Evolutionary conservation across 2,797 vertebrate species (phyloP).

Genomic region (Enteromius fasciolatus): DNA sequence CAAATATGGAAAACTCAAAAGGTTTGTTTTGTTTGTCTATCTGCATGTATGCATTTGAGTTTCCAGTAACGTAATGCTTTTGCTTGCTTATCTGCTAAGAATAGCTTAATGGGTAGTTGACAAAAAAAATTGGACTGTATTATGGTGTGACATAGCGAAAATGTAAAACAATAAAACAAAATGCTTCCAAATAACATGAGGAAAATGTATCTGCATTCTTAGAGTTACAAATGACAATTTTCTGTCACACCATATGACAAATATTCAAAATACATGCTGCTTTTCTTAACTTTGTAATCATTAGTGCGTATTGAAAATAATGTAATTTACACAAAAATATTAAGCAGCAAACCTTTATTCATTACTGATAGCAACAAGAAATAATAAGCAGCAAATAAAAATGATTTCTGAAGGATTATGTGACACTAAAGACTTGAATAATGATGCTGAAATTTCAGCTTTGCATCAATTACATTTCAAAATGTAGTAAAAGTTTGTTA

Average conservation of each 20-base stretch:
- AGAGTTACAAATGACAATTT: too few relatives aligned
- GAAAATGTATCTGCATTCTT: too few relatives aligned
- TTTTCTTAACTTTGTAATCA: background rate
- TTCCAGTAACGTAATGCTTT: background rate
- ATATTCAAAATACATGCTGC: background rate
- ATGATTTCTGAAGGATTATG: background rate
- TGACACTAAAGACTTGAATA: background rate
- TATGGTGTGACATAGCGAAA: too few relatives aligned
- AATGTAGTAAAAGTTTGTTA: background rate
- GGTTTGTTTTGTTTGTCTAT: constrained; percentile 67
- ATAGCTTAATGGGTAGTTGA: background rate
- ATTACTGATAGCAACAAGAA: background rate
- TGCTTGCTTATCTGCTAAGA: background rate
- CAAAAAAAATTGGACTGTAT: too few relatives aligned
- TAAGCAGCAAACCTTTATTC: background rate
- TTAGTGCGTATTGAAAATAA: background rate
- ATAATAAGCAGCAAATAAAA: background rate
- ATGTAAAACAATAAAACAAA: too few relatives aligned
- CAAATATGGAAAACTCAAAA: constrained; percentile 86
- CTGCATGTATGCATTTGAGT: background rate
- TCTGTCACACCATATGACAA: too few relatives aligned
- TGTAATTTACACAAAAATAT: background rate
- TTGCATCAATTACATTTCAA: background rate
- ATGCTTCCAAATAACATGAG: too few relatives aligned
- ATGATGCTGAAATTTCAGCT: background rate